phyloP scores from a whole-genome alignment of 2,888 invertebrate species.

The Tribolium freemani region DNA sequence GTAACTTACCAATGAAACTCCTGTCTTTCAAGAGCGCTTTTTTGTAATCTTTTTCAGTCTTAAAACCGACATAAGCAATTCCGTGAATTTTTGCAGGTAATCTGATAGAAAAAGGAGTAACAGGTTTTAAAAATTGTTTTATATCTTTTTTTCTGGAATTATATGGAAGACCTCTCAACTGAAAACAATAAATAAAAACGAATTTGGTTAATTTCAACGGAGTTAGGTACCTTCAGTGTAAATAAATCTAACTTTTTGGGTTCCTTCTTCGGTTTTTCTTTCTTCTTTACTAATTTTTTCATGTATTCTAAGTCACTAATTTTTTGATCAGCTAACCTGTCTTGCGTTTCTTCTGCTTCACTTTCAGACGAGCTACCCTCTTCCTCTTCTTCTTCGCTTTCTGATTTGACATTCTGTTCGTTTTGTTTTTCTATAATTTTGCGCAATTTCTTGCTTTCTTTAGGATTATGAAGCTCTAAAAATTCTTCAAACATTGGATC shows the following conservation, averaged over 20 bases:
- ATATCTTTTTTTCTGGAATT: conserved; percentile 87
- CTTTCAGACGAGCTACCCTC: conserved; percentile 63
- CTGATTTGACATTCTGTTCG: conserved; percentile 54
- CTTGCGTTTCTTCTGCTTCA: conserved; percentile 47
- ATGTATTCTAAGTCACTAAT: conserved; percentile 86
- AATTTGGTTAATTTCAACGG: not conserved
- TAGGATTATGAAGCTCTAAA: conserved; percentile 83
- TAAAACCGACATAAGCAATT: conserved; percentile 93
- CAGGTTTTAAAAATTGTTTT: conserved; percentile 86
- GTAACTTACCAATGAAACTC: conserved; percentile 82
- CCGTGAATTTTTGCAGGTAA: conserved; percentile 84
- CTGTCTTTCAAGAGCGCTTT: conserved; percentile 87
- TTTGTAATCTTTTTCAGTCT: conserved; percentile 83
- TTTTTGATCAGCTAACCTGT: conserved; percentile 78
- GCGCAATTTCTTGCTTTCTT: conserved; percentile 58
- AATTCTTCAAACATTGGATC: conserved; percentile 93
- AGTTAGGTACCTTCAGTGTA: conserved; percentile 72
- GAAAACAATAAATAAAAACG: conserved; percentile 11
- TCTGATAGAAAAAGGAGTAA: conserved; percentile 84
- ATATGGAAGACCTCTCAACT: conserved; percentile 82
- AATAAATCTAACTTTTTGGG: conserved; percentile 68
- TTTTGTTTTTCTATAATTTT: conserved; percentile 53
- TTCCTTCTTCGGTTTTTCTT: conserved; percentile 59
- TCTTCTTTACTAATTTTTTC: conserved; percentile 76
- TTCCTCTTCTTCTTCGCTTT: conserved; percentile 67